Percentiles rank a stretch among this genome's conserved stretches.
phyloP scores from a whole-genome alignment of 1,140 invertebrate genomes.

The Ostrea denselamellosa region DNA sequence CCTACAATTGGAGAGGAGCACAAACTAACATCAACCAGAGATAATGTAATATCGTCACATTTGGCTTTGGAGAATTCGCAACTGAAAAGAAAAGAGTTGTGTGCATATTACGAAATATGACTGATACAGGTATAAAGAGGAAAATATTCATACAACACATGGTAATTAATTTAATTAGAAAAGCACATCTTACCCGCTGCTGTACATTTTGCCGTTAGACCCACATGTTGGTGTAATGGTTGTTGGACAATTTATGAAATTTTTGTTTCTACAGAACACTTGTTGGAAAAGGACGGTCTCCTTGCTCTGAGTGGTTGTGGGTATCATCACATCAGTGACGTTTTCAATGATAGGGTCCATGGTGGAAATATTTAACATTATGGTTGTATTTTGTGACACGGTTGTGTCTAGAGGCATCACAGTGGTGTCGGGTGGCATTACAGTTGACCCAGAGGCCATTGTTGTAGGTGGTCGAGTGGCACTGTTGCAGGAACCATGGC shows the following conservation, averaged over 20 bases:
- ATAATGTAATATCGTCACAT: neutral
- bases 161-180: neutral
- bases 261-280: conserved; percentile 40
- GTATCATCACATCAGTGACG: neutral
- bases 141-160: too few species aligned
- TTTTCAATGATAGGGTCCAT: too few species aligned
- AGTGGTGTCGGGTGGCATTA: neutral
- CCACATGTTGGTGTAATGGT: conserved; percentile 14
- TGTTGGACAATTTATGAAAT: conserved; percentile 2
- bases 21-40: conserved; percentile 6
- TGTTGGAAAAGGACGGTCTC: conserved; percentile 23
- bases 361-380: neutral
- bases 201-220: conserved; percentile 26
- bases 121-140: too few species aligned
- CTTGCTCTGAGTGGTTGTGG: conserved; percentile 28
- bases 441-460: neutral
- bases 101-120: neutral
- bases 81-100: neutral
- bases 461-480: conserved; percentile 17
- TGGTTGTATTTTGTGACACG: neutral
- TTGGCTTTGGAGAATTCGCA: conserved; percentile 28
- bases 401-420: neutral
- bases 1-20: conserved; percentile 18
- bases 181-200: neutral
- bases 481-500: conserved; percentile 1